Percentiles rank a stretch among this genome's conserved stretches.
phyloP scores from a whole-genome alignment of 2,113 vertebrate genomes.

The Oncorhynchus nerka region DNA sequence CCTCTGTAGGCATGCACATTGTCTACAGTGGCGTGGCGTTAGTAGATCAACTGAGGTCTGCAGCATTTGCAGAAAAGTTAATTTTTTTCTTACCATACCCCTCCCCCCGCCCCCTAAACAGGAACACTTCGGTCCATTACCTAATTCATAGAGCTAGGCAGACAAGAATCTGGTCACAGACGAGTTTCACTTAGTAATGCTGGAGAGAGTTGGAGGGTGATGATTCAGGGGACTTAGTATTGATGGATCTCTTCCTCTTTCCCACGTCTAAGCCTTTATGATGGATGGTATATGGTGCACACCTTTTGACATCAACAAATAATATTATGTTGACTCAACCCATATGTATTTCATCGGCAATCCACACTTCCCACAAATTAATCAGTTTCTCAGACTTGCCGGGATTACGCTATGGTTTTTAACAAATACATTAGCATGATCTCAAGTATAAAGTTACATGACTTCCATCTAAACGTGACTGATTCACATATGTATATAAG shows the following conservation, averaged over 20 bases:
- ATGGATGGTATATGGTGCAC: not conserved
- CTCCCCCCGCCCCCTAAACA: not conserved
- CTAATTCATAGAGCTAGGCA: not conserved
- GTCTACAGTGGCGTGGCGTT: slow-evolving; percentile 53
- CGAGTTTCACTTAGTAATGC: slow-evolving; percentile 25
- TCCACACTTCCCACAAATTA: not conserved
- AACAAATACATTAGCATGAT: too few relatives aligned
- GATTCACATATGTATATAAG: too few relatives aligned
- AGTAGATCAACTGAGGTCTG: slow-evolving; percentile 64
- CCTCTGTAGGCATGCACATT: slow-evolving; percentile 61
- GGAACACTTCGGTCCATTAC: not conserved
- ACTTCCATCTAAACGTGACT: too few relatives aligned
- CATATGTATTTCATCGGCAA: not conserved
- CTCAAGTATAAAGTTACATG: too few relatives aligned
- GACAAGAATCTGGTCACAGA: not conserved
- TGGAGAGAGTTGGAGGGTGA: not conserved
- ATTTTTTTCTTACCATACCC: slow-evolving; percentile 20
- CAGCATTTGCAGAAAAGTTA: slow-evolving; percentile 73
- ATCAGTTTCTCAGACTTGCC: not conserved
- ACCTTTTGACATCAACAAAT: not conserved
- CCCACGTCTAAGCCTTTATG: not conserved
- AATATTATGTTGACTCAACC: not conserved
- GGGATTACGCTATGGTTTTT: too few relatives aligned
- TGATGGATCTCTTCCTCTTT: slow-evolving; percentile 1
- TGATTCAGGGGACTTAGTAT: not conserved